Evolutionary conservation across 2,797 vertebrate genomes (phyloP).

Genomic region (Orestias chungarensis): DNA sequence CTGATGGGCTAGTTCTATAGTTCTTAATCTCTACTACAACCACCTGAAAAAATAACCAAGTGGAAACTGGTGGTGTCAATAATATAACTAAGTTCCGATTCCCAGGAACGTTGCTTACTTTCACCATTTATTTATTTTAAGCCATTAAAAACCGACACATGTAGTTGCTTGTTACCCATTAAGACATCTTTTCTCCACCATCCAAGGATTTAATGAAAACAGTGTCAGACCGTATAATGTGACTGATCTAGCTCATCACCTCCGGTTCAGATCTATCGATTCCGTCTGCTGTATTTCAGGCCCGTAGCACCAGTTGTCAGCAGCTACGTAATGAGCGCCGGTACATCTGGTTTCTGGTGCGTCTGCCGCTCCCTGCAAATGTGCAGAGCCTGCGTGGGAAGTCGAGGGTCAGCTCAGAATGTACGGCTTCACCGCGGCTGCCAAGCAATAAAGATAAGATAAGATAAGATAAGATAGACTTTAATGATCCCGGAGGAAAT

Average conservation of each 20-base stretch:
- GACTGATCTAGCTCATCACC: conserved; percentile 40
- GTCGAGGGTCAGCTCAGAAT: conserved; percentile 29
- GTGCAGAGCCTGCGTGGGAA: conserved; percentile 23
- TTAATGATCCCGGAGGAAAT: no score
- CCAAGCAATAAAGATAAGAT: conserved; percentile 21
- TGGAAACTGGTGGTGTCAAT: not conserved
- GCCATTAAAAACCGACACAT: conserved; percentile 7
- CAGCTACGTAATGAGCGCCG: conserved; percentile 34
- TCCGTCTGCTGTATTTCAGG: conserved; percentile 28
- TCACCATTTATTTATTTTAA: not conserved
- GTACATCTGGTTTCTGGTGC: conserved; percentile 47
- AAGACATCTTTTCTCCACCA: conserved; percentile 19
- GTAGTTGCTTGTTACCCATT: conserved; percentile 14
- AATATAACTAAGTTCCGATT: not conserved
- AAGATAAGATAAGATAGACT: no score
- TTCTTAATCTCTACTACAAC: not conserved
- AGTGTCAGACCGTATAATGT: conserved; percentile 31
- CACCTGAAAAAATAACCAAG: not conserved
- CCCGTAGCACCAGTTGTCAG: conserved; percentile 27
- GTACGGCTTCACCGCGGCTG: conserved; percentile 13
- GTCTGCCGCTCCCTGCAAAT: conserved; percentile 36
- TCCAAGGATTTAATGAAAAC: conserved; percentile 34
- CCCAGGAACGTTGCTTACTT: not conserved
- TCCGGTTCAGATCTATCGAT: conserved; percentile 33
- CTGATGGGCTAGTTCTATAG: no score